Base-by-base conservation (phyloP, 2,113 vertebrate genomes). In the Thamnaconus septentrionalis region DNA sequence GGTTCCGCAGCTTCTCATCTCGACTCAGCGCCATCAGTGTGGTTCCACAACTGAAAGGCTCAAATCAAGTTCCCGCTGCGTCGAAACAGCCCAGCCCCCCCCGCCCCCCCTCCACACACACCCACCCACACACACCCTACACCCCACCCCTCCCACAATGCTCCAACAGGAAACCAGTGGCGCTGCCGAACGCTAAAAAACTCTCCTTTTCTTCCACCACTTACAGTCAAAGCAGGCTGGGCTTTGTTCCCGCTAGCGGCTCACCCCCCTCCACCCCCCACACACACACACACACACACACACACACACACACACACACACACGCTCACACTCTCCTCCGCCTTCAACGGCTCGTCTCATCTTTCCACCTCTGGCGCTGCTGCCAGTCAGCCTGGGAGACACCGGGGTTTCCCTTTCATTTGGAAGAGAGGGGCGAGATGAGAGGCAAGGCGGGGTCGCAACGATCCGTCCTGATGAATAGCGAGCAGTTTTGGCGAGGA, bases 381-480 rank as follows among this genome's bases (percentile, higher is more conserved):
- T 79, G 78, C 72, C 58, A 73, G 78, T 76, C 72, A 69, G 66
- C 54, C 80, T 71, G 73, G 76, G 60, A 84, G 71, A 62, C 80
- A 80, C 81, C 78, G 79, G 85, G 88, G 83, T 85, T 89, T 87
- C 87, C 75, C 85, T 89, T 88, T 90, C 86, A 88, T 90, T 87
- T 82, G 71, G 62, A 64, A 73, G 69, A 78, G 82, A 80, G 73
- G 81, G 69, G 82, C 81, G 71, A 75, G 70, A 78, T 75, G 79
- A 80, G 70, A 77, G 80, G 75, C 52, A 2, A 75, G 62, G 71
- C 56, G 18, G 62, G 71, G 75, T 45, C 76, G 80, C 84, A 89
- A 91, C 89, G 88, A 87, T 89, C 86, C 78, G 73, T 75, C 61
- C 79, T 90, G 88, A 91, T 91, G 87, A 87, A 89, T 87, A 31